Evolutionary conservation across 2,113 vertebrate species (phyloP).

Genomic region (Synchiropus splendidus): DNA sequence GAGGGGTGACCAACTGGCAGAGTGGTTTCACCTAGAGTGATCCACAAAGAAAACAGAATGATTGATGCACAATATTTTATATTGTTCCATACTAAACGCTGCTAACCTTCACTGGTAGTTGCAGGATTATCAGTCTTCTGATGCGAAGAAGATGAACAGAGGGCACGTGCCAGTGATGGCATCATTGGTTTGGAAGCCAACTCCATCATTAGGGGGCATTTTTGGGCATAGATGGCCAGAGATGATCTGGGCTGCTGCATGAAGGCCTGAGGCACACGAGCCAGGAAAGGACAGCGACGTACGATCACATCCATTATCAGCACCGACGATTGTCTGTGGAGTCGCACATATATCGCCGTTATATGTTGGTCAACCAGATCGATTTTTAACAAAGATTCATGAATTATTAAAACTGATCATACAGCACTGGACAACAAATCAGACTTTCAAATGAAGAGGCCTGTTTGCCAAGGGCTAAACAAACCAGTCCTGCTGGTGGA

Average conservation of each 20-base stretch:
- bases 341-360: no score
- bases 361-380: no score
- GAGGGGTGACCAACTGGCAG: conserved; percentile 61
- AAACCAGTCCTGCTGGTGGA: no score
- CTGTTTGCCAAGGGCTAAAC: no score
- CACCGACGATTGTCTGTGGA: conserved; percentile 25
- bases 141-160: conserved; percentile 71
- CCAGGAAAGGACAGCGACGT: conserved; percentile 88
- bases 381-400: no score
- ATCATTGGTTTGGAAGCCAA: conserved; percentile 69
- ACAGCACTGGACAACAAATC: no score
- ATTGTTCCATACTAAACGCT: no score
- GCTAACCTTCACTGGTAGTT: conserved; percentile 69
- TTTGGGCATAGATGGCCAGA: conserved; percentile 81
- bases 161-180: conserved; percentile 63
- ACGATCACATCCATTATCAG: conserved; percentile 81
- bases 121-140: conserved; percentile 67
- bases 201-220: conserved; percentile 94
- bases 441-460: no score
- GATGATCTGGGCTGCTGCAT: conserved; percentile 86
- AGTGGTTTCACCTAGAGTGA: conserved; percentile 37
- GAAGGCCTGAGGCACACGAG: conserved; percentile 83
- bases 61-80: neutral
- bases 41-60: neutral
- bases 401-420: no score